A percentile compares a stretch with the other conserved stretches of the same genome.
phyloP scores from a whole-genome alignment of 2,888 invertebrate species.

The Therioaphis trifolii region DNA sequence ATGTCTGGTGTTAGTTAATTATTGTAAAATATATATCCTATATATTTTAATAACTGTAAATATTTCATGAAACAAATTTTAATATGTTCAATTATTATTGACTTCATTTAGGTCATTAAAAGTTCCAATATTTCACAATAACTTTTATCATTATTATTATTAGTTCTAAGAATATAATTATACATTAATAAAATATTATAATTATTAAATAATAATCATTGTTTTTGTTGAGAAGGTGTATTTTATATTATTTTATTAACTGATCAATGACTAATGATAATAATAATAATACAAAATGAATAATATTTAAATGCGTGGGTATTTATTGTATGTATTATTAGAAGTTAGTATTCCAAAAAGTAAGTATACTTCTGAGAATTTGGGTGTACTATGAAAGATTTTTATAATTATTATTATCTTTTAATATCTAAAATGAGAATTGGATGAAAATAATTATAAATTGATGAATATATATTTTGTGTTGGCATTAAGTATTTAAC shows the following conservation, averaged over 20 bases:
- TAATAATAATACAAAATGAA: too few relatives aligned
- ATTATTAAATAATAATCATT: constrained; percentile 1
- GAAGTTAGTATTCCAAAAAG: too few relatives aligned
- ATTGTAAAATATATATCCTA: constrained; percentile 33
- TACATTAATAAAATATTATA: not conserved
- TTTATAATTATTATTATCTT: too few relatives aligned
- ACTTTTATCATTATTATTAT: constrained; percentile 30
- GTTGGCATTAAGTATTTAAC: too few relatives aligned
- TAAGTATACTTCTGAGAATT: too few relatives aligned
- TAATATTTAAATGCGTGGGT: too few relatives aligned
- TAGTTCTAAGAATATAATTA: constrained; percentile 16
- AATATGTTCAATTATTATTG: constrained; percentile 7
- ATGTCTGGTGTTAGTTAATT: constrained; percentile 17
- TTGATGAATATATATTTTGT: too few relatives aligned
- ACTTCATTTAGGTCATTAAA: not conserved
- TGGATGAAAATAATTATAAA: too few relatives aligned
- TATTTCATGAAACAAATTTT: constrained; percentile 24
- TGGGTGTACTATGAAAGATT: too few relatives aligned
- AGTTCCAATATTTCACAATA: constrained; percentile 28
- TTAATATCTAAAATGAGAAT: too few relatives aligned
- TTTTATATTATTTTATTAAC: constrained; percentile 4
- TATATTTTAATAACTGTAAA: constrained; percentile 27
- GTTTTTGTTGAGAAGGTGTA: constrained; percentile 9
- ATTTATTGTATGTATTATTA: too few relatives aligned
- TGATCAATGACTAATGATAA: too few relatives aligned